phyloP scores from a whole-genome alignment of 2,888 invertebrate species.

The Fragum whitleyi region DNA sequence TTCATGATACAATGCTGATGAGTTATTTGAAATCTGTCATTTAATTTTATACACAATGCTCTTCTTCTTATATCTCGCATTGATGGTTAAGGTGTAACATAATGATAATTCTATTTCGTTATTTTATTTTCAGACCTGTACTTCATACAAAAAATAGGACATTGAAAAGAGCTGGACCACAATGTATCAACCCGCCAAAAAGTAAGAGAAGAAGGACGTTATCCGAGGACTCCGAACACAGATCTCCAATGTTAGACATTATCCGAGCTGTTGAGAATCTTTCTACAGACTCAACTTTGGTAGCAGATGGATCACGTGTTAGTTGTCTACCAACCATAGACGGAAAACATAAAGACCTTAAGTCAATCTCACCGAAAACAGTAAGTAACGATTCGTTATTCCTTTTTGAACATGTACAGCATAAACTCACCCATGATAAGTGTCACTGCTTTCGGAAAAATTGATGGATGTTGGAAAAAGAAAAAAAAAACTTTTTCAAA shows the following conservation, averaged over 20 bases:
- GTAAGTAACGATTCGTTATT: slow-evolving; percentile 52
- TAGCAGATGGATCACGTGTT: slow-evolving; percentile 54
- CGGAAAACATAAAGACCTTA: slow-evolving; percentile 80
- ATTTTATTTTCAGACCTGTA: not conserved
- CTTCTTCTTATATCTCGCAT: no score
- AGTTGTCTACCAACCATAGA: slow-evolving; percentile 75
- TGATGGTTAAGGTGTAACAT: no score
- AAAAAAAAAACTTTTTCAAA: no score
- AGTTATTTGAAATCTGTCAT: no score
- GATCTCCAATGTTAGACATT: not conserved
- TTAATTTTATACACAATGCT: no score
- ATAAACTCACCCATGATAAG: no score
- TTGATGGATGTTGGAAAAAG: no score
- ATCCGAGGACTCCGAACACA: not conserved
- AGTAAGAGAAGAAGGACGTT: not conserved
- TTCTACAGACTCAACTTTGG: slow-evolving; percentile 42
- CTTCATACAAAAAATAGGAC: not conserved
- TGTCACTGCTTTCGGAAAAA: no score
- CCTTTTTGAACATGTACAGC: no score
- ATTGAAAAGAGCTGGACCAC: not conserved
- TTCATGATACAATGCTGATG: no score
- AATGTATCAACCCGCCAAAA: not conserved
- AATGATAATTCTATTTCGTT: no score
- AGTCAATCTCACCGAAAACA: slow-evolving; percentile 79
- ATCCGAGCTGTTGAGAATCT: slow-evolving; percentile 46